These are phyloP conservation scores for Tenthredo mesomela DNA, from an alignment of 2,888 invertebrate species.

Conservation along the genomic window DNA sequence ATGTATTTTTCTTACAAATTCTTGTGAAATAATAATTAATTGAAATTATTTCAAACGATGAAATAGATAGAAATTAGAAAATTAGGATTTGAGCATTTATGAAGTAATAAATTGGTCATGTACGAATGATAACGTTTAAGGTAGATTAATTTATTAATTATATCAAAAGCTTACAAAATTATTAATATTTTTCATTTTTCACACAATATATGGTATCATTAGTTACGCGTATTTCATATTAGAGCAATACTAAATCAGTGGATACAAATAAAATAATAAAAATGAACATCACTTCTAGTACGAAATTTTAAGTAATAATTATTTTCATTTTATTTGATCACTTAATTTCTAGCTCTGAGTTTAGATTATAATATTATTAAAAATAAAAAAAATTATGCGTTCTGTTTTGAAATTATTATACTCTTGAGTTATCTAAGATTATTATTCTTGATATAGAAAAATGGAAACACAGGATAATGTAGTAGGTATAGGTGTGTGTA, in stretches of 20 bases:
- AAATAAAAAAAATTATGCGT: background rate
- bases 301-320: background rate
- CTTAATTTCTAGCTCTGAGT: background rate
- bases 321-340: conserved; percentile 6
- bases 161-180: conserved; percentile 3
- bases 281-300: background rate
- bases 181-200: background rate
- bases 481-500: background rate
- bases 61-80: background rate
- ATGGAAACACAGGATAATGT: background rate
- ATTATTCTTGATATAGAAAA: background rate
- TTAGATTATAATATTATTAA: background rate
- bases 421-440: background rate
- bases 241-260: background rate
- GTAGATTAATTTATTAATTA: background rate
- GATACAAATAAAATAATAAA: background rate
- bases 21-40: background rate
- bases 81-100: background rate
- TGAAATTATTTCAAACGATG: background rate
- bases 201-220: background rate
- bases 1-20: background rate
- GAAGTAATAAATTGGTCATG: background rate
- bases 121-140: background rate
- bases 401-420: background rate
- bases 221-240: background rate